Evolutionary conservation across 2,113 vertebrate genomes (phyloP).

Genomic region (Rafetus swinhoei): DNA sequence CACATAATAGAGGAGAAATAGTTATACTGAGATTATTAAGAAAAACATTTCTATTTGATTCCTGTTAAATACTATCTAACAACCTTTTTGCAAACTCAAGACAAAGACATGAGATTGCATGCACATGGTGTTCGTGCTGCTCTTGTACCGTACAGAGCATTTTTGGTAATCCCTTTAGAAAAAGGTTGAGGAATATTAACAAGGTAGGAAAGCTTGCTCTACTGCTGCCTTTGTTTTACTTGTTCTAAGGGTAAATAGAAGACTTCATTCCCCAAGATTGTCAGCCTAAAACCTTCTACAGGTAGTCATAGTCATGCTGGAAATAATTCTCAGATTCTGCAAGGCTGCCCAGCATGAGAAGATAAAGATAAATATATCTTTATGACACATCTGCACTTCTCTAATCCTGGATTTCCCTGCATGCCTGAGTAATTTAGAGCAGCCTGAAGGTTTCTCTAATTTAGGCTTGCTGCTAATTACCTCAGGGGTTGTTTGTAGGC

Average conservation of each 20-base stretch:
- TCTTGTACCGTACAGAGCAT: neutral
- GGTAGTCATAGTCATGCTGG: neutral
- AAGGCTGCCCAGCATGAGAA: neutral
- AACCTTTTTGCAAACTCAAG: neutral
- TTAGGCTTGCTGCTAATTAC: neutral
- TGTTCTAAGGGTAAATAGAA: neutral
- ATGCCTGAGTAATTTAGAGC: neutral
- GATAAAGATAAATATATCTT: neutral
- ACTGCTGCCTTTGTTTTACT: neutral
- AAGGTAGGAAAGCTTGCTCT: neutral
- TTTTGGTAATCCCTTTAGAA: neutral
- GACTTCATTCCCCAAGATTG: neutral
- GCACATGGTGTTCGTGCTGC: neutral
- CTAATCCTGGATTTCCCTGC: neutral
- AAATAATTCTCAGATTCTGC: neutral
- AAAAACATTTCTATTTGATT: neutral
- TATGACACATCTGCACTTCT: neutral
- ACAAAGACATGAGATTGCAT: neutral
- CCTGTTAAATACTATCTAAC: neutral
- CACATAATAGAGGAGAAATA: too few relatives aligned
- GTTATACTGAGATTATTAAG: neutral
- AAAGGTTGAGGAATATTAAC: neutral
- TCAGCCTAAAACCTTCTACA: neutral
- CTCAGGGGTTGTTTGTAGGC: neutral
- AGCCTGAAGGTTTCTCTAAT: neutral